A percentile compares a stretch with the other conserved stretches of the same genome.
phyloP scores from a whole-genome alignment of 53 echinoderm and acorn worm species.

The Arbacia lixula region DNA sequence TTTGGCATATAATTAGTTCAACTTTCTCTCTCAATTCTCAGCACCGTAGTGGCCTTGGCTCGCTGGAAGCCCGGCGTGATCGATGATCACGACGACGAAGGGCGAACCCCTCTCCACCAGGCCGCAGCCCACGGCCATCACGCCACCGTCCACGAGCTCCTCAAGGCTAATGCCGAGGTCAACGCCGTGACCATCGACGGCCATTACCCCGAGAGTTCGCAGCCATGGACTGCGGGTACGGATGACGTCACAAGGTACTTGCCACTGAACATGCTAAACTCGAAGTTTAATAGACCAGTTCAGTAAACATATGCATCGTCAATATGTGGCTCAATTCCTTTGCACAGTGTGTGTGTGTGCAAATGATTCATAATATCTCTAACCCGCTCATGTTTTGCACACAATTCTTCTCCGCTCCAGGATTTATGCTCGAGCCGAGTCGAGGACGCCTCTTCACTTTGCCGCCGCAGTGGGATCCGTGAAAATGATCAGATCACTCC shows the following conservation, averaged over 20 bases:
- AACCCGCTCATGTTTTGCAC: no score
- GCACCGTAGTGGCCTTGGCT: constrained; percentile 17
- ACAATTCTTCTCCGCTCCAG: no score
- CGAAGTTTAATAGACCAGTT: no score
- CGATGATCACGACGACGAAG: constrained; percentile 86
- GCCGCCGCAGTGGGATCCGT: constrained; percentile 87
- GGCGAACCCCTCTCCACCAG: constrained; percentile 83
- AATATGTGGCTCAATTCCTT: no score
- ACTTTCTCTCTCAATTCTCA: no score
- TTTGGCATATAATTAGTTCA: no score
- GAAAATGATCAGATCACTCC: constrained; percentile 68
- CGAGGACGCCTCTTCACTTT: constrained; percentile 91
- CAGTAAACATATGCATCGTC: no score
- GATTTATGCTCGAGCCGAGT: no score
- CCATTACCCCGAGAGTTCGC: background rate
- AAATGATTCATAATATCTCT: no score
- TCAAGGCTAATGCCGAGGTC: constrained; percentile 62
- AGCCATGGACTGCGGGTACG: background rate
- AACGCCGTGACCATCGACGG: constrained; percentile 29
- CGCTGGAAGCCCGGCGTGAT: constrained; percentile 49
- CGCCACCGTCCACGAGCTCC: constrained; percentile 64
- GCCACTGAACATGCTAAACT: background rate
- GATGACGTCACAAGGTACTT: background rate
- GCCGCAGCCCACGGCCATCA: constrained; percentile 80
- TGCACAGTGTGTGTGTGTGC: no score